Conservation (phyloP, 35 echinoderm and acorn worm species). For the Chiridota heheva region DNA sequence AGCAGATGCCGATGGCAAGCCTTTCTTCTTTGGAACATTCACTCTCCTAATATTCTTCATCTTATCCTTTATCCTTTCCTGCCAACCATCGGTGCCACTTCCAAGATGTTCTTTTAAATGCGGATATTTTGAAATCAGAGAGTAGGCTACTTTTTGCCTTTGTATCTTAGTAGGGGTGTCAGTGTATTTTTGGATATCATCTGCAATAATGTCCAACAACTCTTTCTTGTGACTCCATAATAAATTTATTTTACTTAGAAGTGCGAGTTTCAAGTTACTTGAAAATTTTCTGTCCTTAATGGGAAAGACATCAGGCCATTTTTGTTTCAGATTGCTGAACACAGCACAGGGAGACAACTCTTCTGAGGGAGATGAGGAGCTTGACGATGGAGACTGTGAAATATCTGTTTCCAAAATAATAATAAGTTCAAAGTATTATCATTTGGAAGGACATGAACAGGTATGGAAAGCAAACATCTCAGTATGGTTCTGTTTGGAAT, state of each 20-base stretch:
- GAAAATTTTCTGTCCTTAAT: slow-evolving; percentile 22
- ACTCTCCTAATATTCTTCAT: slow-evolving; percentile 35
- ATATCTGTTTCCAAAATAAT: too few relatives aligned
- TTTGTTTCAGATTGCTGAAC: slow-evolving; percentile 19
- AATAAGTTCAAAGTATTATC: too few relatives aligned
- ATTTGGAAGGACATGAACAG: too few relatives aligned
- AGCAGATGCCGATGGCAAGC: too few relatives aligned
- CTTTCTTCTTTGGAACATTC: slow-evolving; percentile 1
- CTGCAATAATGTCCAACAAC: slow-evolving; percentile 5
- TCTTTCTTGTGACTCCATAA: slow-evolving; percentile 29
- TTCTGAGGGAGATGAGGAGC: too few relatives aligned
- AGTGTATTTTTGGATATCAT: slow-evolving; percentile 40
- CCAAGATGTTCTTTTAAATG: slow-evolving; percentile 19
- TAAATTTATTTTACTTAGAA: slow-evolving; percentile 5
- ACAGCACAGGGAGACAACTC: too few relatives aligned
- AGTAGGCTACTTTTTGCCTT: slow-evolving; percentile 2
- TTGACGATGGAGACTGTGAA: too few relatives aligned
- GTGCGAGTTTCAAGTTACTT: slow-evolving; percentile 12
- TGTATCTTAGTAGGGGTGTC: slow-evolving; percentile 13
- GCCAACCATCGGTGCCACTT: slow-evolving; percentile 50
- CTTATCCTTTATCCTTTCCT: slow-evolving; percentile 30
- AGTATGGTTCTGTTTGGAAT: too few relatives aligned
- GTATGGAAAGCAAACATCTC: too few relatives aligned
- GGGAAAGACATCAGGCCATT: slow-evolving; percentile 23
- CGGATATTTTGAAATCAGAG: slow-evolving; percentile 22